Base-by-base conservation (phyloP, 2,888 invertebrate genomes). In the Clanis bilineata region DNA sequence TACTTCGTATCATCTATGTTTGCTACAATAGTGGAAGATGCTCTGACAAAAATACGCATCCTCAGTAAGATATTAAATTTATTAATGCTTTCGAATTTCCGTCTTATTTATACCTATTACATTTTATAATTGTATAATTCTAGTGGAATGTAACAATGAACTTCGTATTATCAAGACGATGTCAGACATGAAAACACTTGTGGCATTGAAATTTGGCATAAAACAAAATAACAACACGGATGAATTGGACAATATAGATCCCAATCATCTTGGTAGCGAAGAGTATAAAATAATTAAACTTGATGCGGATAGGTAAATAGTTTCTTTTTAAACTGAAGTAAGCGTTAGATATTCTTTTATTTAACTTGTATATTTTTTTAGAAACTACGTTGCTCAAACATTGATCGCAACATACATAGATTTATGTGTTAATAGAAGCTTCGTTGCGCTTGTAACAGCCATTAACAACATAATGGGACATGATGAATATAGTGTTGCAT, bases 21-120 rank as follows among this genome's bases (percentile, higher is more conserved):
- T 61, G 83, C 81, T 2, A 77, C 80, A 0, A 62, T 82, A 18
- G 59, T 89, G 32, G 89, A 87, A 69, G 87, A 87, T 56, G 63
- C 72, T 0, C 65, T 86, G 12, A 72, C 67, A 9, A 72, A 86
- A 64, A 39, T 86, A 6, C 74, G 77, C 12, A 76, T 89, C 56
- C 69, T 88, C 12, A 71, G 89, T 88, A 70, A 65, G 51, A 65
- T 61, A 32, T 44, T 18, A 23, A 36, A 38, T 15, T 44, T 12
- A 56, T 7, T 41, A 18, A 21, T 1, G 15, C 18, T 9, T 41
- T 41, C 18, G 41, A 18, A n/a, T n/a, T n/a, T n/a, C n/a, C n/a
- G n/a, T n/a, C n/a, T n/a, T n/a, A n/a, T n/a, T n/a, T n/a, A n/a
- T n/a, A n/a, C n/a, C n/a, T n/a, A n/a, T n/a, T 41, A 18, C 3